Base-by-base conservation (phyloP, 2,888 invertebrate genomes). In the Heliconius ismenius region DNA sequence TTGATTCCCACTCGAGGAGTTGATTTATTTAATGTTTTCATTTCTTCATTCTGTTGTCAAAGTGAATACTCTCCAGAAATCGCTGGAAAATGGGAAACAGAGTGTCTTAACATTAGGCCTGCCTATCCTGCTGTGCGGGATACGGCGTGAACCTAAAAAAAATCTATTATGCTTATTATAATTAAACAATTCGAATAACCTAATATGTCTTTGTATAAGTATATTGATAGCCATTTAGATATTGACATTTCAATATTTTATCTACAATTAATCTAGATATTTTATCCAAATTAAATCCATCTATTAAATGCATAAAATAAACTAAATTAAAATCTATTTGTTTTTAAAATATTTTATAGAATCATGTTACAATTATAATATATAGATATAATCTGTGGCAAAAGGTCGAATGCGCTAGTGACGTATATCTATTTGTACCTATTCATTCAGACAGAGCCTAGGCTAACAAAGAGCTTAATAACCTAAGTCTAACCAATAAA, bases 181-280 rank as follows among this genome's bases (percentile, higher is more conserved):
- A 64, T 80, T 68, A 68, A 72, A 79, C 75, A 77, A 77, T 73
- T 72, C 60, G 26, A 78, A 80, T 78, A 76, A 80, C 68, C 64
- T 70, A 63, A 62, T 32, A 24, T 36, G 64, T 76, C 78, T 80
- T 80, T 76, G 75, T 80, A 65, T 76, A 67, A 68, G 74, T 79
- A 69, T 79, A 70, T 72, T 74, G 62, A 65, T 15, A 70, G 58
- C 76, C 73, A 79, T 79, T 79, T n/a, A n/a, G 74, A 64, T 79
- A 79, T 80, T 77, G 78, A 79, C 78, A 77, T 80, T 79, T 79
- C 77, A 80, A 80, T 79, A 72, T 67, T 64, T 78, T 77, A 79
- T 76, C 72, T 76, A 39, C 67, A 73, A 74, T 75, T 54, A 72
- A 78, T 79, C 74, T 78, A 60, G 64, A 74, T 72, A 32, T 54